Evolutionary conservation across 2,888 invertebrate genomes (phyloP).

Genomic region (Acrobasis repandana): DNA sequence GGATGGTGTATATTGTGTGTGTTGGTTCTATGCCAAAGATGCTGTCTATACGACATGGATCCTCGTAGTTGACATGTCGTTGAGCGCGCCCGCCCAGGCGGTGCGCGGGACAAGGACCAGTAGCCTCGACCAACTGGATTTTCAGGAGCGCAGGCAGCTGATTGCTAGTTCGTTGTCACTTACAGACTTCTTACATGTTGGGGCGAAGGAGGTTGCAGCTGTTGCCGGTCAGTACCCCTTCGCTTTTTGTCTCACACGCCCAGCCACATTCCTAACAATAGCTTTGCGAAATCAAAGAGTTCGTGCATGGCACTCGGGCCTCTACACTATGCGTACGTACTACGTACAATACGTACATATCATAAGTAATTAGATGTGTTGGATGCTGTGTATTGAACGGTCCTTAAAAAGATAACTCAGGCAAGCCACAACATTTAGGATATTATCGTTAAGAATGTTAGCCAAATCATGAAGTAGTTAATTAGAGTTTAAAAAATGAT

Average conservation of each 20-base stretch:
- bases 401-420: slow-evolving; percentile 23
- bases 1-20: slow-evolving; percentile 38
- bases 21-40: slow-evolving; percentile 59
- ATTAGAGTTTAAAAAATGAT: too few relatives aligned
- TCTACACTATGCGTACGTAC: slow-evolving; percentile 24
- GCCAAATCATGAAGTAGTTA: too few relatives aligned
- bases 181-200: slow-evolving; percentile 91
- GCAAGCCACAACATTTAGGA: slow-evolving; percentile 12
- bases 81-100: slow-evolving; percentile 79
- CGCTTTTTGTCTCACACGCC: slow-evolving; percentile 47
- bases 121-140: slow-evolving; percentile 94
- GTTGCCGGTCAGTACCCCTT: slow-evolving; percentile 73
- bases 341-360: not conserved
- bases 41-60: slow-evolving; percentile 65
- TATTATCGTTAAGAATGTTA: not conserved
- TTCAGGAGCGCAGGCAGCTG: slow-evolving; percentile 94
- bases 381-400: slow-evolving; percentile 23
- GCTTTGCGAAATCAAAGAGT: slow-evolving; percentile 65
- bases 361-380: slow-evolving; percentile 7
- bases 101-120: slow-evolving; percentile 86
- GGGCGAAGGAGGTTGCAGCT: slow-evolving; percentile 83
- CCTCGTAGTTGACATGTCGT: slow-evolving; percentile 80
- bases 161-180: slow-evolving; percentile 94
- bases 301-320: slow-evolving; percentile 49
- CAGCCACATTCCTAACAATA: slow-evolving; percentile 67